phyloP scores from a whole-genome alignment of 2,113 vertebrate species.

The Prionailurus bengalensis region DNA sequence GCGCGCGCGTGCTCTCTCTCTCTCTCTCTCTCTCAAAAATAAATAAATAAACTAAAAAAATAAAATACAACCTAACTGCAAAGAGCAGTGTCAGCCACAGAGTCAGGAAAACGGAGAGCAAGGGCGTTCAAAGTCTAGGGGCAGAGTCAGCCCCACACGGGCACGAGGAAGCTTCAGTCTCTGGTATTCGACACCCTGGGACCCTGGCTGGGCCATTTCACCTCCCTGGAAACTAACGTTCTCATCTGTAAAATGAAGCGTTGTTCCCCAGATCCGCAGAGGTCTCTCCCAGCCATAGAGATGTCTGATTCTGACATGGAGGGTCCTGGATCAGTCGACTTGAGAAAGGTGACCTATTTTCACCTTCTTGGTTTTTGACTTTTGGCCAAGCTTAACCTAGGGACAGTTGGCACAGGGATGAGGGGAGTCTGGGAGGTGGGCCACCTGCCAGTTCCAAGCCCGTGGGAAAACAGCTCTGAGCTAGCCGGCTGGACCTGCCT shows the following conservation, averaged over 20 bases:
- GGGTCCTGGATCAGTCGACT: not conserved
- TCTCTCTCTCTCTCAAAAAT: too few species aligned
- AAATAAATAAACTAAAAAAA: too few species aligned
- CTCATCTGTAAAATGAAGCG: not conserved
- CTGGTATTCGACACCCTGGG: not conserved
- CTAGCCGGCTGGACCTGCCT: not conserved
- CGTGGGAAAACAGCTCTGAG: rapidly evolving
- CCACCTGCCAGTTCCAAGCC: rapidly evolving
- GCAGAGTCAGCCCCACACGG: not conserved
- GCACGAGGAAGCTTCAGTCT: not conserved
- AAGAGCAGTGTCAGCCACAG: not conserved
- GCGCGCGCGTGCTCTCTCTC: too few species aligned
- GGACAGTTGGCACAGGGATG: too few species aligned
- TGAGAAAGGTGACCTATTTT: not conserved
- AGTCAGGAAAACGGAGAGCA: not conserved
- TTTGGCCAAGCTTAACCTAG: not conserved
- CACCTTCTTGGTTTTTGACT: not conserved
- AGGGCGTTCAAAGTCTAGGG: not conserved
- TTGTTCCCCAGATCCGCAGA: not conserved
- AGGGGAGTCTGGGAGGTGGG: not conserved
- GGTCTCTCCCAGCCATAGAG: not conserved
- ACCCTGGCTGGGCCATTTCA: not conserved
- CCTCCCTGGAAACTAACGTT: not conserved
- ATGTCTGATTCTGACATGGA: not conserved
- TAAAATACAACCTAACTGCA: not conserved